Evolutionary conservation across 2,888 invertebrate species (phyloP), one percentile per base, ranked within the genome.

Genomic region (Nudaria mundana): DNA sequence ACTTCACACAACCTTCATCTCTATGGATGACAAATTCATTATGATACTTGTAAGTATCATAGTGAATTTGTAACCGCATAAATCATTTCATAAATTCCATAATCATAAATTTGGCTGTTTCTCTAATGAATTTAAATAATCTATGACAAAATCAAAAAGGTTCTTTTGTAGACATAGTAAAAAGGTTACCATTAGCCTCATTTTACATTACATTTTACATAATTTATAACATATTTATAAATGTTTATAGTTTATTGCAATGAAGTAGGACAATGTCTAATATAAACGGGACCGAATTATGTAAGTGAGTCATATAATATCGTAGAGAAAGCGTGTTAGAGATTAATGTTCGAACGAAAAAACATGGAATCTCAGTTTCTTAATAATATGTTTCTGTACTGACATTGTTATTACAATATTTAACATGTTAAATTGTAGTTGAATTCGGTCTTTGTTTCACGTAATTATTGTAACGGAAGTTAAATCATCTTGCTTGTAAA

Each of bases 341-440:
- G 26, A 56, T 56, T 54, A 59, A 52, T 56, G 47, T 49, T 49
- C 22, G 43, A 45, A 45, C 34, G 30, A 41, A 46, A 53, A 43
- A 30, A 37, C 38, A 58, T 52, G 37, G 44, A 46, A 32, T 36
- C 42, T 35, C 23, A 31, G 38, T 47, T 45, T 52, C 43, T 41
- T 57, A 45, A 52, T 47, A 54, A 41, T 40, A 26, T 22, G 49
- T 36, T 14, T 22, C 31, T 40, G 43, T 57, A 31, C 30, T 36
- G 13, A 25, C 22, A 35, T 28, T 38, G 28, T 40, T 34, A 42
- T 40, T 45, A 40, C 42, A 35, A 35, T 43, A 8, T 30, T 37
- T 22, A 29, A n/a, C n/a, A n/a, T n/a, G n/a, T n/a, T n/a, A n/a
- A n/a, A n/a, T n/a, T n/a, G n/a, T n/a, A n/a, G n/a, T n/a, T n/a